Percentiles rank a stretch among this genome's conserved stretches.
Evolutionary conservation across 2,888 invertebrate species (phyloP).

Genomic region (Eupeodes luniger): DNA sequence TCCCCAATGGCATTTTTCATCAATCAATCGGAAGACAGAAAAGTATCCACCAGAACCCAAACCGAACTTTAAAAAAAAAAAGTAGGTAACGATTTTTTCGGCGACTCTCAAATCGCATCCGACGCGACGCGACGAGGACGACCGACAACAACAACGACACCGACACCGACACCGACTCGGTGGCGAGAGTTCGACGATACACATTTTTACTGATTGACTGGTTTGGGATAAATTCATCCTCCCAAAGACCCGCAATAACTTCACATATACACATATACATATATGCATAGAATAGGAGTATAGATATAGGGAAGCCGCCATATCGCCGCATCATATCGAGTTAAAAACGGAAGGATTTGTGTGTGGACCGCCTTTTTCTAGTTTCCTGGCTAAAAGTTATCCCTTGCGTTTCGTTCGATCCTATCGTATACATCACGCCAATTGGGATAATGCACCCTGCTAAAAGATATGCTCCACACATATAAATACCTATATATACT

Average conservation of each 20-base stretch:
- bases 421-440: slow-evolving; percentile 41
- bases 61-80: slow-evolving; percentile 19
- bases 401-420: slow-evolving; percentile 64
- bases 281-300: no score
- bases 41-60: slow-evolving; percentile 23
- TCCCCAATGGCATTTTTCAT: slow-evolving; percentile 75
- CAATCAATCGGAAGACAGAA: slow-evolving; percentile 74
- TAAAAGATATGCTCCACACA: slow-evolving; percentile 50
- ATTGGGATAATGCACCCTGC: slow-evolving; percentile 72
- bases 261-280: not conserved
- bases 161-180: not conserved
- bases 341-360: slow-evolving; percentile 45
- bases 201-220: slow-evolving; percentile 9
- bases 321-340: not conserved
- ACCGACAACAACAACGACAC: not conserved
- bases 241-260: not conserved
- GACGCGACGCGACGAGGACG: slow-evolving; percentile 37
- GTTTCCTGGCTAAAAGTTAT: slow-evolving; percentile 72
- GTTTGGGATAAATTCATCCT: not conserved
- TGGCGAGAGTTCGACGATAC: slow-evolving; percentile 13
- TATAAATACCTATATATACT: not conserved
- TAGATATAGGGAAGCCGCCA: not conserved
- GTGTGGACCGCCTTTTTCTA: slow-evolving; percentile 75
- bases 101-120: slow-evolving; percentile 70
- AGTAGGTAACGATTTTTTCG: slow-evolving; percentile 56